Base-by-base conservation (phyloP, 2,113 vertebrate genomes). In the Natator depressus region DNA sequence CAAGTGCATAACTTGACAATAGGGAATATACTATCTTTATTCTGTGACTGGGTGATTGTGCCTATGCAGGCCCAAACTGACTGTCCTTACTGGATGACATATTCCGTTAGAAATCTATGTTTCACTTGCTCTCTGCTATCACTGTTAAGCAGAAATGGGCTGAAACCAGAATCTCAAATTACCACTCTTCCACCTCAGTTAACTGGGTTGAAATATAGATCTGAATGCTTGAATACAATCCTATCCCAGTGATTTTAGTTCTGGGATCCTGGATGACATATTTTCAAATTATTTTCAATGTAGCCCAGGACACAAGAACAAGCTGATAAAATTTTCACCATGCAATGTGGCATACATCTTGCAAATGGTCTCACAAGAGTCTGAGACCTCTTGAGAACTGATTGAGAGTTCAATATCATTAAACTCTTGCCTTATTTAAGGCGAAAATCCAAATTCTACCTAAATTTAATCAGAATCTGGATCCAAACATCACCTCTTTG, bases 311-410 rank as follows among this genome's bases (percentile, higher is more conserved):
- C 20, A 75, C n/a, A 72, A 72, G 24, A 62, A 75, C 35, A 87
- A 91, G 65, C 46, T 57, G 3, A 13, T 57, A 38, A 75, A 69
- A 87, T 90, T 49, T 82, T 96, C 31, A 69, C n/a, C n/a, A 29
- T 9, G 14, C 2, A 22, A 25, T 49, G n/a, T 54, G 12, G n/a
- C n/a, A 76, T 42, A 38, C 9, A 72, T n/a, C 9, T 72, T 22
- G 35, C 35, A n/a, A 75, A 24, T 20, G 24, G 27, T 89, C 90
- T 83, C 38, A 10, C 13, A 84, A 88, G 27, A 75, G 8, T 6
- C n/a, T 80, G 22, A 87, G n/a, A 54, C 24, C 35, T 69, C 19
- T 91, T 82, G 22, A 49, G 88, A 84, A 59, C 5, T 76, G 93
- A 49, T 55, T 84, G n/a, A 49, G 54, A 0, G 0, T 89, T 47